Evolutionary conservation across 1,140 invertebrate genomes (phyloP).

Genomic region (Polypedilum vanderplanki): DNA sequence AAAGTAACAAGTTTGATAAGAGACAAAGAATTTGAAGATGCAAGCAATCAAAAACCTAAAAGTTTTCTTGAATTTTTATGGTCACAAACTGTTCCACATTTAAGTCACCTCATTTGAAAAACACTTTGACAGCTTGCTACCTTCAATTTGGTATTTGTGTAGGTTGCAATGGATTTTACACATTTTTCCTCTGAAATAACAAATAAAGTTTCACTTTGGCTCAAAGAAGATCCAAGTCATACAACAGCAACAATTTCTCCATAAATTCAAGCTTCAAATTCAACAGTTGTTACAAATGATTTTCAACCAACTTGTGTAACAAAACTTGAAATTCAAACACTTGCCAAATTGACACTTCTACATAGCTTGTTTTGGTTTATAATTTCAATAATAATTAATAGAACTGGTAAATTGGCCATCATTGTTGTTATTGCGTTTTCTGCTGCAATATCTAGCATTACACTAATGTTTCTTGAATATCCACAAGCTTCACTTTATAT

Average conservation of each 20-base stretch:
- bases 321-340: not conserved
- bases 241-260: conserved; percentile 35
- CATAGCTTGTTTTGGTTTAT: not conserved
- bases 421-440: not conserved
- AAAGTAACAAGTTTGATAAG: not conserved
- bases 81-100: conserved; percentile 32
- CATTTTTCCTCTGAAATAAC: not conserved
- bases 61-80: conserved; percentile 33
- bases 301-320: not conserved
- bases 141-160: conserved; percentile 47
- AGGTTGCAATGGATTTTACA: conserved; percentile 45
- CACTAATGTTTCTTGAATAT: conserved; percentile 25
- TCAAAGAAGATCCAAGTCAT: conserved; percentile 28
- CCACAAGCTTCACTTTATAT: conserved; percentile 33
- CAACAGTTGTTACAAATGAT: not conserved
- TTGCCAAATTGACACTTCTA: not conserved
- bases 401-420: conserved; percentile 29
- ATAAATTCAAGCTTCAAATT: conserved; percentile 30
- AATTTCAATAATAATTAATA: conserved; percentile 31
- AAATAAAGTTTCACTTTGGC: conserved; percentile 32
- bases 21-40: not conserved
- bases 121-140: conserved; percentile 44
- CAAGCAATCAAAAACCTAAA: not conserved
- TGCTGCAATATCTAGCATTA: conserved; percentile 32
- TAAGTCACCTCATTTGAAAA: conserved; percentile 38